Conservation (phyloP, 2,113 vertebrate species). For the Ornithorhynchus anatinus region DNA sequence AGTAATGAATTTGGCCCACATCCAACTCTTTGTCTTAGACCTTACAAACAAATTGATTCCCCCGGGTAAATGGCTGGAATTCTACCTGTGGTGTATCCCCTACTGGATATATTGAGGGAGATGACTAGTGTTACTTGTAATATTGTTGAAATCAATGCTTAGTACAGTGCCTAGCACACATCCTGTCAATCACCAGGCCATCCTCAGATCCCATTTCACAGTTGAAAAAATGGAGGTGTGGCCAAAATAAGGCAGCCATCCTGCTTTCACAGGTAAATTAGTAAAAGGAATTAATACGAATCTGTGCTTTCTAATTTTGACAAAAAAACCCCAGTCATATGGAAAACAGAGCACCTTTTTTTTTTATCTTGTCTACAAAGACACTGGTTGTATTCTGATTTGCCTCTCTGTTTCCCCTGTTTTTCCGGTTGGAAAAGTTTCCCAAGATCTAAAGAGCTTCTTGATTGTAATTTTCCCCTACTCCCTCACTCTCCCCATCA, state of each 20-base stretch:
- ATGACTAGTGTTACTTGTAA: no score
- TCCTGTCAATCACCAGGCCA: no score
- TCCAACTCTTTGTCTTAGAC: constrained; percentile 61
- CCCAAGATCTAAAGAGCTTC: constrained; percentile 43
- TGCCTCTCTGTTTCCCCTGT: constrained; percentile 45
- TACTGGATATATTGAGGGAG: no score
- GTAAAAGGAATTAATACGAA: no score
- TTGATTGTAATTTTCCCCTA: constrained; percentile 39
- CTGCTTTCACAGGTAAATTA: no score
- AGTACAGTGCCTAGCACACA: no score
- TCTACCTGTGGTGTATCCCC: constrained; percentile 42
- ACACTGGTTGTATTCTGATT: constrained; percentile 11
- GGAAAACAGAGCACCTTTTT: neutral
- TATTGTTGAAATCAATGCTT: no score
- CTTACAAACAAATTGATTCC: constrained; percentile 54
- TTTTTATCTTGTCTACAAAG: neutral
- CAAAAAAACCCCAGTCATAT: neutral
- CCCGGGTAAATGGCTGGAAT: constrained; percentile 30
- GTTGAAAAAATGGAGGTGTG: no score
- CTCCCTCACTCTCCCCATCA: constrained; percentile 57
- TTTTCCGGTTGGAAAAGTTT: constrained; percentile 61
- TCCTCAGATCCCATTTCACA: no score
- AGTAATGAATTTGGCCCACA: constrained; percentile 43
- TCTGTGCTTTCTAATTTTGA: no score
- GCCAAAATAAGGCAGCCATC: no score